Conservation (phyloP, 2,797 vertebrate species). For the Chelmon rostratus region DNA sequence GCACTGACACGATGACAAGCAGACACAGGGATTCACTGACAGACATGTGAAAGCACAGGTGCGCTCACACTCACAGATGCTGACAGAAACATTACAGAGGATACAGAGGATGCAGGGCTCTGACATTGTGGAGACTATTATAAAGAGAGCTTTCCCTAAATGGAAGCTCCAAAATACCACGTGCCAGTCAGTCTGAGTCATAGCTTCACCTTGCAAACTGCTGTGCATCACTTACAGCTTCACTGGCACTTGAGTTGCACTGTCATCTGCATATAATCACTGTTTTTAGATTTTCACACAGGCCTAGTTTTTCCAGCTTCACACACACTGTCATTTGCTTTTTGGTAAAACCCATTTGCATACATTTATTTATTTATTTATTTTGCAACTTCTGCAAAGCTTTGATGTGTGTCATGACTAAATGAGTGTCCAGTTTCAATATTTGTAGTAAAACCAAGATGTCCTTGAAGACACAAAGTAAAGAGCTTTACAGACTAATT, state of each 20-base stretch:
- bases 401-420: background rate
- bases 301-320: background rate
- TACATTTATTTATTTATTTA: too few relatives aligned
- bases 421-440: background rate
- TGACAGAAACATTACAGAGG: slow-evolving; percentile 5
- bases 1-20: slow-evolving; percentile 43
- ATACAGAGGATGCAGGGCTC: slow-evolving; percentile 18
- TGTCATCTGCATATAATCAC: slow-evolving; percentile 14
- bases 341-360: background rate
- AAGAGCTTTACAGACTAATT: background rate
- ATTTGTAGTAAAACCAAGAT: slow-evolving; percentile 1
- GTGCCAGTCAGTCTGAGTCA: background rate
- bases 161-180: background rate
- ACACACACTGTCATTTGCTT: background rate
- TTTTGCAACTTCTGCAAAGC: background rate
- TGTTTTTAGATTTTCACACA: background rate
- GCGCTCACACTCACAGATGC: slow-evolving; percentile 13
- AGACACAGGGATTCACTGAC: slow-evolving; percentile 35
- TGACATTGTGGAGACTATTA: background rate
- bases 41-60: slow-evolving; percentile 35
- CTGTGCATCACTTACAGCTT: background rate
- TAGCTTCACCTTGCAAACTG: slow-evolving; percentile 1
- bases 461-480: background rate
- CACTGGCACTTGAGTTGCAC: background rate
- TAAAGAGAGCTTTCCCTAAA: background rate